Conservation (phyloP, 1,140 invertebrate genomes). For the Ostrea denselamellosa region DNA sequence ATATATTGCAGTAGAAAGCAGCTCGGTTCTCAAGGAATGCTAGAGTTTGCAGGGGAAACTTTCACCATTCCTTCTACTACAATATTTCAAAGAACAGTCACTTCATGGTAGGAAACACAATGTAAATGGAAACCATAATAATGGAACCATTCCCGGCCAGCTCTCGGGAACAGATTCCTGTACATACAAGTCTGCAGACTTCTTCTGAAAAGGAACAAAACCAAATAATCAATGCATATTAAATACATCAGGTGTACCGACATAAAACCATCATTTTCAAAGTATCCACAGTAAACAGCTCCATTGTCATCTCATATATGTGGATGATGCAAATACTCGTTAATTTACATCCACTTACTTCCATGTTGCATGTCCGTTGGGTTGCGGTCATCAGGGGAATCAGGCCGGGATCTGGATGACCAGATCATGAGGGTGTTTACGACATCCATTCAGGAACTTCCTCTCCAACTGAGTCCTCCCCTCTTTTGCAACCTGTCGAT, state of each 20-base stretch:
- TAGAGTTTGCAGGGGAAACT: neutral
- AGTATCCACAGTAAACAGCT: no score
- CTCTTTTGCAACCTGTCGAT: neutral
- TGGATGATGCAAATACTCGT: neutral
- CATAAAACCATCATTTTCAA: no score
- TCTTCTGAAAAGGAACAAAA: neutral
- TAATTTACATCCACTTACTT: neutral
- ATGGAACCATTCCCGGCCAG: conserved; percentile 15
- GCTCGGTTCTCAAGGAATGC: neutral
- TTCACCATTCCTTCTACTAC: neutral
- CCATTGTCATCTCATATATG: no score
- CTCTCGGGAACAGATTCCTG: neutral
- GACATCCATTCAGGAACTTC: conserved; percentile 12
- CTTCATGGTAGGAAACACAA: neutral
- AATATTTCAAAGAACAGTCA: neutral
- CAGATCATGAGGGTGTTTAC: neutral
- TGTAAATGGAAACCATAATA: neutral
- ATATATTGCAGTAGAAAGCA: neutral
- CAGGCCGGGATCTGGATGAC: conserved; percentile 27
- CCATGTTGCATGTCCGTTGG: conserved; percentile 27
- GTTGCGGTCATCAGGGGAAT: conserved; percentile 32
- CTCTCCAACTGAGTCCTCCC: conserved; percentile 21
- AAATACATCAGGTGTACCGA: no score
- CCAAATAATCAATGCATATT: neutral
- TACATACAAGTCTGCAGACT: neutral